Evolutionary conservation across 1,140 invertebrate genomes (phyloP), one percentile per base, ranked within the genome.

Genomic region (Condylostylus longicornis): DNA sequence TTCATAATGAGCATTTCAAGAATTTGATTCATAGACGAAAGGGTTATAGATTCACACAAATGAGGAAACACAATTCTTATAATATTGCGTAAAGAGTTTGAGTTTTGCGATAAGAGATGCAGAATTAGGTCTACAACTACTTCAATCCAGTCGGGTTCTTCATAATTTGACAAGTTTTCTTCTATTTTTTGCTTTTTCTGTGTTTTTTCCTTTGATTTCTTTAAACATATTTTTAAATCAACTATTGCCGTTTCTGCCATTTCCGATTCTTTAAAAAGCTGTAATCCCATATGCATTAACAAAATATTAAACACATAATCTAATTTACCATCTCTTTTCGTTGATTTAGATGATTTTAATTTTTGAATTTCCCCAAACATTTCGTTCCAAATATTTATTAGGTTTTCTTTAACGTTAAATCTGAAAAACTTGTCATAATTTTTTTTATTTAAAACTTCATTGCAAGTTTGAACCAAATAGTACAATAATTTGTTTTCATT

Each of bases 121-220:
- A 85, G 50, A 22, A 86, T 63, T 14, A 86, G 62, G 66, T 86
- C 82, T 10, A 79, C 68, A 29, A 84, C 67, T 2, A 86, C 81
- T 63, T 84, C 78, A 36, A 79, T 70, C 82, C 82, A 86, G 43
- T 73, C 61, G 12, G 75, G 76, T 53, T 82, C 77, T 27, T 68
- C 63, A 22, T 61, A 50, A 14, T 56, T 42, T 12, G 18, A 14
- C 18, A 33, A 33, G 18, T 33, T 6, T 21, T 62, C 53, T 48
- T 50, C 61, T 45, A 35, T 48, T 48, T 62, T 65, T 45, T 47
- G 50, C 4, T 40, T 42, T 17, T 48, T 51, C 33, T 63, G 61
- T n/a, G n/a, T n/a, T n/a, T n/a, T n/a, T 42, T 68, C 65, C 33
- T 53, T 65, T 10, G 73, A 65, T 54, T 72, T 69, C 35, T 77